These are phyloP conservation scores for Burhinus bistriatus DNA, from an alignment of 2,113 vertebrate genomes.

Conservation along the genomic window DNA sequence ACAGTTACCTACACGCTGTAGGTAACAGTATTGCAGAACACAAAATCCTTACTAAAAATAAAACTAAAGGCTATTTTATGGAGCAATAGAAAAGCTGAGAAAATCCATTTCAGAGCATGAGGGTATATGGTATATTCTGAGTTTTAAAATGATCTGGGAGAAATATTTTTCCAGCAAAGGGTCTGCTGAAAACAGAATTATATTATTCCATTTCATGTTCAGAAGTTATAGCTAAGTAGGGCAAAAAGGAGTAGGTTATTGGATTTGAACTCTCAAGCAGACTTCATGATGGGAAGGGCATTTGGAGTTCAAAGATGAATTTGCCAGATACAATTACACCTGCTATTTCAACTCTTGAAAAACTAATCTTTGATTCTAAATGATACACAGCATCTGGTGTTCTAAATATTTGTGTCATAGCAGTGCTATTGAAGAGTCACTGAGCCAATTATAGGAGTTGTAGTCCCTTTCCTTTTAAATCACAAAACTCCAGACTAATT, in stretches of 20 bases:
- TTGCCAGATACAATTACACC: background rate
- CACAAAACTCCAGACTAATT: background rate
- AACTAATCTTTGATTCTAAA: background rate
- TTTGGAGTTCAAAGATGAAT: conserved; percentile 7
- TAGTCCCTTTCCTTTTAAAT: background rate
- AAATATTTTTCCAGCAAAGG: background rate
- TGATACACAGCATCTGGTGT: background rate
- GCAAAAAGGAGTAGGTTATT: background rate
- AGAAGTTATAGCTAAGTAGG: background rate
- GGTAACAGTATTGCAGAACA: background rate
- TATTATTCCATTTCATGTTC: background rate
- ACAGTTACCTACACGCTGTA: background rate
- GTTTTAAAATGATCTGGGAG: background rate
- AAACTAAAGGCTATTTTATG: background rate
- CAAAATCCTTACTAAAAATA: background rate
- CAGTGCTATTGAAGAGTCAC: background rate
- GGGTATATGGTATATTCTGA: background rate
- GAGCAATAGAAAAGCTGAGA: background rate
- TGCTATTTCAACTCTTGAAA: background rate
- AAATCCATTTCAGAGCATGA: background rate
- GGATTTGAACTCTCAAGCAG: conserved; percentile 1
- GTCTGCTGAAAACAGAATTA: background rate
- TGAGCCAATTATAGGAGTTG: background rate
- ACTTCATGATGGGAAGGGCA: background rate
- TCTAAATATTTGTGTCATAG: background rate